Evolutionary conservation across 1,140 invertebrate genomes (phyloP).

Genomic region (Matsumurasca onukii): DNA sequence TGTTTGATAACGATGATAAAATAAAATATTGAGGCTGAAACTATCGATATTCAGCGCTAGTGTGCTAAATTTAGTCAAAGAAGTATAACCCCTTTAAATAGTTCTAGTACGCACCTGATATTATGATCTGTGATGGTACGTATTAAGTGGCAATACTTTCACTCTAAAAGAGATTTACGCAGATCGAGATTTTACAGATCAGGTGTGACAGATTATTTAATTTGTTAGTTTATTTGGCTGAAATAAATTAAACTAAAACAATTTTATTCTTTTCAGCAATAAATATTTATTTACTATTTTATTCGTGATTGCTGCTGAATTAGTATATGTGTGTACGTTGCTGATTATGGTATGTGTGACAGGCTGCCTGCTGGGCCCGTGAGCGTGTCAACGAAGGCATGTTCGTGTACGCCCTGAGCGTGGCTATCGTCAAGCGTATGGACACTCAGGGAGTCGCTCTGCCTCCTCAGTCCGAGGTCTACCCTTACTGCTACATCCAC

Average conservation of each 20-base stretch:
- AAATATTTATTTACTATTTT: background rate
- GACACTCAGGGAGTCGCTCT: slow-evolving; percentile 61
- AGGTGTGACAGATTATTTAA: background rate
- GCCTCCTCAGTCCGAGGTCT: slow-evolving; percentile 67
- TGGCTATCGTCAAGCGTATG: slow-evolving; percentile 59
- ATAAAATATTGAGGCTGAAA: too few relatives aligned
- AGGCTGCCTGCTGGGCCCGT: slow-evolving; percentile 62
- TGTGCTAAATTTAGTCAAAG: too few relatives aligned
- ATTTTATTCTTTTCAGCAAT: background rate
- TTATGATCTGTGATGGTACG: too few relatives aligned
- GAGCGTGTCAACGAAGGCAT: slow-evolving; percentile 61
- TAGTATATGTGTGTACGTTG: too few relatives aligned
- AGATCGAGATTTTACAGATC: background rate
- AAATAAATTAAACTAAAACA: background rate
- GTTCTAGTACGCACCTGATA: too few relatives aligned
- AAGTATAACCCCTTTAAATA: too few relatives aligned
- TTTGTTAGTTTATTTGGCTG: background rate
- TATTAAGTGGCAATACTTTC: too few relatives aligned
- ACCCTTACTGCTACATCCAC: slow-evolving; percentile 61
- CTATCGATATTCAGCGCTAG: too few relatives aligned
- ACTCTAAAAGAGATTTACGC: background rate
- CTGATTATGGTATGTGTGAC: slow-evolving; percentile 48
- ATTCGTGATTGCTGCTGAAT: background rate
- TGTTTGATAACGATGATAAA: too few relatives aligned
- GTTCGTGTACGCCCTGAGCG: slow-evolving; percentile 61